Evolutionary conservation across 2,113 vertebrate species (phyloP).

Genomic region (Entelurus aequoreus): DNA sequence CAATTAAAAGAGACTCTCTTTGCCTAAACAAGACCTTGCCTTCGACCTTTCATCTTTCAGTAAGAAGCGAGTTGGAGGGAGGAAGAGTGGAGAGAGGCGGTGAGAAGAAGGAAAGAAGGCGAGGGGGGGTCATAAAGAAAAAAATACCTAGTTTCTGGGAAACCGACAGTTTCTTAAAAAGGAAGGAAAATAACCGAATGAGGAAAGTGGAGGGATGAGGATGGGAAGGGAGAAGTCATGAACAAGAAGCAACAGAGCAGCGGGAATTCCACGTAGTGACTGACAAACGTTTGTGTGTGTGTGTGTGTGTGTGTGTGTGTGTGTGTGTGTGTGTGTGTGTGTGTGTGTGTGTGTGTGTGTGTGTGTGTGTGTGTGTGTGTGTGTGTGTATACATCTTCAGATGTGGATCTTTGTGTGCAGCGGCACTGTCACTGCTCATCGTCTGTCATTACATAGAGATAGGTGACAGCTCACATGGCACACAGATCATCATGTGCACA

Average conservation of each 20-base stretch:
- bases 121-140: constrained; percentile 8
- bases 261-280: constrained; percentile 34
- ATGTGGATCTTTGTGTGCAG: constrained; percentile 25
- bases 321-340: constrained; percentile 14
- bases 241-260: constrained; percentile 23
- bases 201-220: constrained; percentile 42
- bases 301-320: not conserved
- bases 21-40: constrained; percentile 23
- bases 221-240: constrained; percentile 27
- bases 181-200: constrained; percentile 53
- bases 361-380: constrained; percentile 11
- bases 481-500: constrained; percentile 15
- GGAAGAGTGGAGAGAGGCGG: constrained; percentile 23
- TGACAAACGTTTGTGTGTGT: constrained; percentile 22
- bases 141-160: constrained; percentile 45
- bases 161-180: constrained; percentile 54
- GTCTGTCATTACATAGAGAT: constrained; percentile 40
- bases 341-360: not conserved
- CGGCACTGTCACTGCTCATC: constrained; percentile 29
- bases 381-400: constrained; percentile 7
- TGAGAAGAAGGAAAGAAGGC: constrained; percentile 20
- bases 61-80: constrained; percentile 43
- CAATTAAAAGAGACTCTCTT: constrained; percentile 47
- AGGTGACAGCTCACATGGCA: constrained; percentile 37
- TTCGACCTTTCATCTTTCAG: constrained; percentile 50